A percentile compares a stretch with the other conserved stretches of the same genome.
Conservation (phyloP, 2,113 vertebrate genomes). For the Neopipo cinnamomea region DNA sequence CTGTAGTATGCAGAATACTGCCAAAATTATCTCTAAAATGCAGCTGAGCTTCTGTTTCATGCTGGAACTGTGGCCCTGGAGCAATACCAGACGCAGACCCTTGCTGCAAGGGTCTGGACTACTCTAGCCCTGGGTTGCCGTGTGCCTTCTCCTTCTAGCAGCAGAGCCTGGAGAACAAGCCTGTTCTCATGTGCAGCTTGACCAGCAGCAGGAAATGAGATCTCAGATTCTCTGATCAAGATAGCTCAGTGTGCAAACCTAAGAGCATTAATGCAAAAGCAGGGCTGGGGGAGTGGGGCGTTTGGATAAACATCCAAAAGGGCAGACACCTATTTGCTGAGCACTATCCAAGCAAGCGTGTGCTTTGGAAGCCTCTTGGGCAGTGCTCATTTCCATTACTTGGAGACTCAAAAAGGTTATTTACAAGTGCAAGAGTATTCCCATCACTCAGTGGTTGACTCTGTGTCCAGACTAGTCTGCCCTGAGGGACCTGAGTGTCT, state of each 20-base stretch:
- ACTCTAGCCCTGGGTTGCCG: background rate
- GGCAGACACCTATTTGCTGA: background rate
- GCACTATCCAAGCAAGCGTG: background rate
- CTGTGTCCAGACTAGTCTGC: background rate
- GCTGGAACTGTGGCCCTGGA: background rate
- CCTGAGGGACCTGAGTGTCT: background rate
- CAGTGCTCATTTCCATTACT: background rate
- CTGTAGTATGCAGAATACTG: background rate
- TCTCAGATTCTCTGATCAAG: background rate
- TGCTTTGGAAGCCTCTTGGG: background rate
- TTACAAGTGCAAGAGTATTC: background rate
- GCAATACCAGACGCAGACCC: background rate
- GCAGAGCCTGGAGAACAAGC: background rate
- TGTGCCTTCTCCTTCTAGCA: background rate
- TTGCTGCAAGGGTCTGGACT: background rate
- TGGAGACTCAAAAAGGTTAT: background rate
- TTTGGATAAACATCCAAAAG: background rate
- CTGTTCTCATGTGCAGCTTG: background rate
- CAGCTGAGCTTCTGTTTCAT: background rate
- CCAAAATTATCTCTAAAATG: background rate
- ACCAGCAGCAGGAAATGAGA: conserved; percentile 52
- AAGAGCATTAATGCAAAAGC: background rate
- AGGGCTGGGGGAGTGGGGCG: rapidly evolving
- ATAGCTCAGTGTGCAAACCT: background rate
- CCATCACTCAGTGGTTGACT: background rate